A percentile compares a stretch with the other conserved stretches of the same genome.
These are phyloP conservation scores for Poeciliopsis turneri DNA, from an alignment of 2,797 vertebrate species.

Conservation along the genomic window DNA sequence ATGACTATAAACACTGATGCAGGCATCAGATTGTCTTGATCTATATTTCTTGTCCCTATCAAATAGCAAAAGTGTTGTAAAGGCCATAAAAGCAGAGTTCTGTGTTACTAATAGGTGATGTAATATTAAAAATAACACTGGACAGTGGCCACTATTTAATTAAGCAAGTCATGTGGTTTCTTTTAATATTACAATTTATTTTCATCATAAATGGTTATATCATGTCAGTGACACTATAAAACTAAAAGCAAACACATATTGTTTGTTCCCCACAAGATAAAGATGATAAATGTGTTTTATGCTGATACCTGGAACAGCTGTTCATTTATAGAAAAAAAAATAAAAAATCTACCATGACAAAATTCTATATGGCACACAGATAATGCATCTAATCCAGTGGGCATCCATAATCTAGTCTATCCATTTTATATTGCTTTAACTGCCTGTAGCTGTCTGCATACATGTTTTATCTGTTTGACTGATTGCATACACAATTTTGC, in stretches of 20 bases:
- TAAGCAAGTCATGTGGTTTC: neutral
- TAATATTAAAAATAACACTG: neutral
- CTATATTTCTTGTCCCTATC: no score
- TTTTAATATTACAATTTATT: neutral
- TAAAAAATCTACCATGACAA: neutral
- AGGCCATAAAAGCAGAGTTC: neutral
- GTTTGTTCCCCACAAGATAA: neutral
- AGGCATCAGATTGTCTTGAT: no score
- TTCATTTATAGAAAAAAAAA: neutral
- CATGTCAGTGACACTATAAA: neutral
- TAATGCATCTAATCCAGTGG: neutral
- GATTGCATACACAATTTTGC: conserved; percentile 25
- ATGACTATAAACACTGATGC: no score
- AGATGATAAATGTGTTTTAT: neutral
- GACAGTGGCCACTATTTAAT: neutral
- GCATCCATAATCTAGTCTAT: conserved; percentile 3
- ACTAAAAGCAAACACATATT: neutral
- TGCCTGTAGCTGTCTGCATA: neutral
- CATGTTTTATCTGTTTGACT: conserved; percentile 20
- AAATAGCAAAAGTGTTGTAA: neutral
- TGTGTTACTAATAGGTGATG: neutral
- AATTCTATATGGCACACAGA: neutral
- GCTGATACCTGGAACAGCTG: neutral
- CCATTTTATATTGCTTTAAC: neutral
- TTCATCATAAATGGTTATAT: neutral